These are phyloP conservation scores for Torymus aiolomorphi DNA, from an alignment of 2,888 invertebrate genomes.

Conservation along the genomic window DNA sequence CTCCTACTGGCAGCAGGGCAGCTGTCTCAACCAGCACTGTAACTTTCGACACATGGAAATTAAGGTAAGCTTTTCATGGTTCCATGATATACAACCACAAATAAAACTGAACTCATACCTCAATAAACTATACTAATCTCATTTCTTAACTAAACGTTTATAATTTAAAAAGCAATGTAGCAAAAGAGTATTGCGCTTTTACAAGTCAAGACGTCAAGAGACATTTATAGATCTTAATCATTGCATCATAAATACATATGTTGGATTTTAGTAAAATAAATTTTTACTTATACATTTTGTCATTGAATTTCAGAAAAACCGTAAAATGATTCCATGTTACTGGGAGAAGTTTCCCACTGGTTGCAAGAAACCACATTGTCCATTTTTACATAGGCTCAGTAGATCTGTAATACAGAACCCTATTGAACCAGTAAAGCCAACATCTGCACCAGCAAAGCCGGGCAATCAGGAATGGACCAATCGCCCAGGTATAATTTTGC, in stretches of 20 bases:
- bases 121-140: too few relatives aligned
- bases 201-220: too few relatives aligned
- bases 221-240: too few relatives aligned
- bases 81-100: too few relatives aligned
- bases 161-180: too few relatives aligned
- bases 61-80: slow-evolving; percentile 77
- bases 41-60: slow-evolving; percentile 91
- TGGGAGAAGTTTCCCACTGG: slow-evolving; percentile 92
- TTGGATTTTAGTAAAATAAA: too few relatives aligned
- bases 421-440: slow-evolving; percentile 67
- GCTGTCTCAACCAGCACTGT: slow-evolving; percentile 86
- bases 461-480: slow-evolving; percentile 71
- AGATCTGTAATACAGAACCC: slow-evolving; percentile 59
- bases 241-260: too few relatives aligned
- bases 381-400: slow-evolving; percentile 82
- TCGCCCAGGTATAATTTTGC: slow-evolving; percentile 67
- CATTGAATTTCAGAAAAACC: slow-evolving; percentile 82
- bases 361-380: slow-evolving; percentile 90
- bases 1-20: slow-evolving; percentile 88
- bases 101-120: too few relatives aligned
- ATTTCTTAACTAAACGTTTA: too few relatives aligned
- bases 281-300: not conserved
- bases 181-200: too few relatives aligned
- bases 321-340: slow-evolving; percentile 89
- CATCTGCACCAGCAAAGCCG: slow-evolving; percentile 66